Conservation (phyloP, 1,140 invertebrate species). For the Pseudomyrmex pallidus region DNA sequence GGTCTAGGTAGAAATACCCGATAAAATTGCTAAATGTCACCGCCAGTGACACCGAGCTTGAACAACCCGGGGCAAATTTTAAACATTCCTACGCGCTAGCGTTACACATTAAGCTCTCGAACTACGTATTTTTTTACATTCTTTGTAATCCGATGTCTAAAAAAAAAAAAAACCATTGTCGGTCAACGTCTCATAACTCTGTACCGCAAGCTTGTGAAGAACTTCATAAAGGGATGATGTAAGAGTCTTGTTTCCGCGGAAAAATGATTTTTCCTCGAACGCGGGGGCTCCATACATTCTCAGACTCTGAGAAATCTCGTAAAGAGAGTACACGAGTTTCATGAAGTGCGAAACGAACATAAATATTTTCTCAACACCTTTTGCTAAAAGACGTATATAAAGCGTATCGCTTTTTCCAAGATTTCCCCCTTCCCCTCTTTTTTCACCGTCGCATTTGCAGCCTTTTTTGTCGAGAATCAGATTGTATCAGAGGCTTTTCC, state of each 20-base stretch:
- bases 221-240: too few relatives aligned
- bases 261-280: neutral
- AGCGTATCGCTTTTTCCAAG: neutral
- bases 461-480: neutral
- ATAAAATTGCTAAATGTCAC: slow-evolving; percentile 52
- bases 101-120: neutral
- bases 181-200: too few relatives aligned
- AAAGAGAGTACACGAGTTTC: neutral
- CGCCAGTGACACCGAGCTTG: neutral
- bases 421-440: neutral
- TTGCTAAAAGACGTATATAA: neutral
- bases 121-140: too few relatives aligned
- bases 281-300: neutral
- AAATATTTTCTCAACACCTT: neutral
- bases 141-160: too few relatives aligned
- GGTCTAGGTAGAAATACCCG: slow-evolving; percentile 29
- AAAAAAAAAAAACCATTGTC: too few relatives aligned
- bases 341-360: neutral
- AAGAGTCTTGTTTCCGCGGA: neutral
- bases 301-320: neutral
- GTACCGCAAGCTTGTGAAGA: neutral
- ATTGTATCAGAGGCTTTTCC: neutral
- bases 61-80: neutral
- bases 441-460: neutral
- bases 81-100: neutral